Conservation (phyloP, 2,888 invertebrate species). For the Tachina fera region DNA sequence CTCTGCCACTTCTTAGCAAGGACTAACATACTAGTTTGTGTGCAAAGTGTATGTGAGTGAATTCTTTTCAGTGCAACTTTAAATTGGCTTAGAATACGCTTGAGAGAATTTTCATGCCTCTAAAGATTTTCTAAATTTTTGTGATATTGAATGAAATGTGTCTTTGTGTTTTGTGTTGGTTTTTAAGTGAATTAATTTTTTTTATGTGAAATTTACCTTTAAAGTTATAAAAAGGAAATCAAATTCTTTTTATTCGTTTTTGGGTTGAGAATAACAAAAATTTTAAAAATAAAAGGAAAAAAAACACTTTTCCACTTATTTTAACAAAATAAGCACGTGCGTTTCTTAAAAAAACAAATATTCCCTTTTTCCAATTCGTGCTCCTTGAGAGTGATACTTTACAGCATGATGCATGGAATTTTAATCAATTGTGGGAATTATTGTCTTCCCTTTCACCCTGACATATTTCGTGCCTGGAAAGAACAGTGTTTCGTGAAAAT, state of each 20-base stretch:
- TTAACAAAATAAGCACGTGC: conserved; percentile 74
- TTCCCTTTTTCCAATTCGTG: neutral
- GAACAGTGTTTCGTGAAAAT: neutral
- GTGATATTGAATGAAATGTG: conserved; percentile 48
- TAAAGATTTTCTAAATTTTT: conserved; percentile 42
- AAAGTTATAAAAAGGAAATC: conserved; percentile 56
- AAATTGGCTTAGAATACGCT: conserved; percentile 70
- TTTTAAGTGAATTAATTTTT: conserved; percentile 72
- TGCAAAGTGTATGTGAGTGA: conserved; percentile 3
- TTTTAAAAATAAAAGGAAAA: conserved; percentile 50
- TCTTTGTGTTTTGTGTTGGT: conserved; percentile 55
- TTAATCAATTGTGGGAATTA: conserved; percentile 68
- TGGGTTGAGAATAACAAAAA: neutral
- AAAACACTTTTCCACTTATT: conserved; percentile 69
- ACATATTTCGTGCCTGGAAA: conserved; percentile 1
- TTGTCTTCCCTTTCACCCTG: neutral
- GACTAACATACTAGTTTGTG: conserved; percentile 57
- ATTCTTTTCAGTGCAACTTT: conserved; percentile 34
- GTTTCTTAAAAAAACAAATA: conserved; percentile 17
- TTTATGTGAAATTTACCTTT: conserved; percentile 61
- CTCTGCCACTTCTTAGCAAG: conserved; percentile 34
- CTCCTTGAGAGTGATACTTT: conserved; percentile 48
- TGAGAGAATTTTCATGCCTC: conserved; percentile 33
- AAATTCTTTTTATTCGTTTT: conserved; percentile 44
- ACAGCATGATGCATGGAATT: conserved; percentile 63